A percentile compares a stretch with the other conserved stretches of the same genome.
Conservation (phyloP, 2,113 vertebrate genomes). For the Coturnix japonica region DNA sequence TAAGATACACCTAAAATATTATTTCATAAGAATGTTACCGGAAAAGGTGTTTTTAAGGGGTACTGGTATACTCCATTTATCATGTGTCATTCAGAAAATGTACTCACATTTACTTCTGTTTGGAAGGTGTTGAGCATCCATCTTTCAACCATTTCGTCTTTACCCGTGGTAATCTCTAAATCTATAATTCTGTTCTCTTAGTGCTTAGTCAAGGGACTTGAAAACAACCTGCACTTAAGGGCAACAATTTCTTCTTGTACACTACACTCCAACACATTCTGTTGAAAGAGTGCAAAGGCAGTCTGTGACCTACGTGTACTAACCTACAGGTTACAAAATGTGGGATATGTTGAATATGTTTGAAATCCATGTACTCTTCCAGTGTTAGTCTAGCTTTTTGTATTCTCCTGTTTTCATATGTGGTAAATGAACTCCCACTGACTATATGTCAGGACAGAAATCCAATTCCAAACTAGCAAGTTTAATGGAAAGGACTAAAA, state of each 20-base stretch:
- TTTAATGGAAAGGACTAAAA: neutral
- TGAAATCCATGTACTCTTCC: neutral
- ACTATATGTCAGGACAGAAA: neutral
- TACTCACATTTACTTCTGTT: neutral
- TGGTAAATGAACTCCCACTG: neutral
- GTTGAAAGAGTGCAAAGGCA: neutral
- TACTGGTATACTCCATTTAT: neutral
- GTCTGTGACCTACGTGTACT: neutral
- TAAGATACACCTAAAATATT: neutral
- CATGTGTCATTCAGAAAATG: neutral
- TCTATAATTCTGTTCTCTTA: neutral
- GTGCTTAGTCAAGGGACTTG: neutral
- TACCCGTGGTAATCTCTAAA: neutral
- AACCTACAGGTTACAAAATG: neutral
- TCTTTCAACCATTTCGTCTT: neutral
- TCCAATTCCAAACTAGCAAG: neutral
- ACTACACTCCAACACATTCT: neutral
- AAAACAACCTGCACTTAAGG: neutral
- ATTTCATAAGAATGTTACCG: neutral
- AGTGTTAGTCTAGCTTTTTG: neutral
- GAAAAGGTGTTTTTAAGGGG: neutral
- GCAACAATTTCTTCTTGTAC: neutral
- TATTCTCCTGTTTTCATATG: neutral
- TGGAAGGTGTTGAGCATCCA: neutral
- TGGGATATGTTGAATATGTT: neutral